Evolutionary conservation across 2,113 vertebrate species (phyloP), one percentile per base, ranked within the genome.

Genomic region (Pterocles burchelli): DNA sequence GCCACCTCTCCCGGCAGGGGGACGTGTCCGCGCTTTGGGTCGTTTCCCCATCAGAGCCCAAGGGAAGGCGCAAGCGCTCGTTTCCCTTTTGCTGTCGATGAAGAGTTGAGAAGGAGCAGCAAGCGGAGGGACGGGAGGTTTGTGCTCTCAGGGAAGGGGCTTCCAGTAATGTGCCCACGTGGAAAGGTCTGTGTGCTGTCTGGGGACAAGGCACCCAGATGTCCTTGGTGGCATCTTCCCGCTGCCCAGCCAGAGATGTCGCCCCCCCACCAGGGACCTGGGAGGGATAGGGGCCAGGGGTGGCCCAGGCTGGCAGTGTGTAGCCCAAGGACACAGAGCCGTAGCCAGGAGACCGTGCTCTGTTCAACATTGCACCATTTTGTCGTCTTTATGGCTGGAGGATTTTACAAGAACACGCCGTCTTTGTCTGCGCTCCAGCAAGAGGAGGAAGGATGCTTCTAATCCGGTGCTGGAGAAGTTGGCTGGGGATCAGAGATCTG

Each of bases 371-470:
- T 51, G 34, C 74, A 84, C 84, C 89, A 58, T 91, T 82, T 76
- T 92, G 95, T 82, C 88, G 58, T 92, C 90, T 92, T 83, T 70
- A 74, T 54, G 94, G 82, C 82, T 94, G 92, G 72, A 93, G 90
- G 79, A 72, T 95, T 90, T 88, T 77, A 90, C 81, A 89, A 62
- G 95, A 97, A 95, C 96, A 95, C 9, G 67, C 75, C 68, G 96
- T 90, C 94, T 96, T 83, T 97, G 95, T 96, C 94, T 90, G 83
- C 28, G 5, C 95, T 97, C 92, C 95, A 97, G 92, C 82, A 83
- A 88, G 79, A 93, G 94, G 92, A 97, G 93, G 96, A 95, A 92
- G 88, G 90, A 94, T 96, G 95, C 94, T 90, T 90, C 72, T 90
- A 93, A 96, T 92, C 90, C 29, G 72, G 95, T 67, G 63, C 83